These are phyloP conservation scores for Neolamprologus falcicula DNA, from an alignment of 2,113 vertebrate genomes.

Conservation along the genomic window DNA sequence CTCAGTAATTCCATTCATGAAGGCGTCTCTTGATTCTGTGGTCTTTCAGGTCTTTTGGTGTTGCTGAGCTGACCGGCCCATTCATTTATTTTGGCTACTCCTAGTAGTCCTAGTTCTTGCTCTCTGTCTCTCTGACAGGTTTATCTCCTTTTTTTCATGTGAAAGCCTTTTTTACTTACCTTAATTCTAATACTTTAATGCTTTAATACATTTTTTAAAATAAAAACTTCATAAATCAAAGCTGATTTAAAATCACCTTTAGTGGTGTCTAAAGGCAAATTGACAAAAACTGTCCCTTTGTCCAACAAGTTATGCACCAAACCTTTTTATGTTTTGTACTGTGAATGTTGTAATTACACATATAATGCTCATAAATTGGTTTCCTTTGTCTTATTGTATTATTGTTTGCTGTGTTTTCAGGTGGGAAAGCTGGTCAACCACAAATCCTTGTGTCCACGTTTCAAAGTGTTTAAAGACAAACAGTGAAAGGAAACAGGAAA, in stretches of 20 bases:
- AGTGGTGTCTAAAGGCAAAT: background rate
- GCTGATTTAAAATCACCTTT: background rate
- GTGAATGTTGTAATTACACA: background rate
- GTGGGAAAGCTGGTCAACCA: background rate
- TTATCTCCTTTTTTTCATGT: background rate
- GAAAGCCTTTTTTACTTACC: background rate
- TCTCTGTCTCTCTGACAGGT: background rate
- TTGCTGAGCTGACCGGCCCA: background rate
- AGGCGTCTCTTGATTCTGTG: background rate
- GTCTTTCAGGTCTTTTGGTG: background rate
- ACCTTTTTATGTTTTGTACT: background rate
- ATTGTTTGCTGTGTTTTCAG: background rate
- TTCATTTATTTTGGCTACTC: background rate
- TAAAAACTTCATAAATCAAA: background rate
- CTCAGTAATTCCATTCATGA: background rate
- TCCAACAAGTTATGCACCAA: background rate
- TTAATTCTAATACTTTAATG: background rate
- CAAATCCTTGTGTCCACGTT: background rate
- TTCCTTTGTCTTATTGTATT: background rate
- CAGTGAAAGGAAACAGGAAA: background rate
- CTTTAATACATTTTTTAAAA: background rate
- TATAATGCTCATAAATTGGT: background rate
- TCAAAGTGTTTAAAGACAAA: background rate
- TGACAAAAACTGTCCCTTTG: background rate
- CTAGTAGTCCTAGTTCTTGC: background rate